These are phyloP conservation scores for Chymomyza costata DNA, from an alignment of 1,140 invertebrate species.

Conservation along the genomic window DNA sequence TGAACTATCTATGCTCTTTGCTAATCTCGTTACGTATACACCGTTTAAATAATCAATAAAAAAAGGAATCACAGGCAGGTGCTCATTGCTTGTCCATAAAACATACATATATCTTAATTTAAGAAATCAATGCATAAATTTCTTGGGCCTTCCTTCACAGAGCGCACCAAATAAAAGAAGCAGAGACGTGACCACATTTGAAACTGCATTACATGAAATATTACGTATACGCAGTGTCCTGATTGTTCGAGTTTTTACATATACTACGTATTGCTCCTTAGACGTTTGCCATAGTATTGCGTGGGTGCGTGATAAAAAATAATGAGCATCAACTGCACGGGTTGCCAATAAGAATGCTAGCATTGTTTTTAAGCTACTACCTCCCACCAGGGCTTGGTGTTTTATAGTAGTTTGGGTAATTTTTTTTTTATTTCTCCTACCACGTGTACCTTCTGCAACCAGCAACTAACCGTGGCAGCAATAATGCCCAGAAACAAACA, in stretches of 20 bases:
- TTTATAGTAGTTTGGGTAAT: too few relatives aligned
- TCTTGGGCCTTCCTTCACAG: constrained; percentile 1
- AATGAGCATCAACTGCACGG: constrained; percentile 44
- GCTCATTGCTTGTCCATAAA: too few relatives aligned
- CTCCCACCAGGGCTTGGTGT: constrained; percentile 8
- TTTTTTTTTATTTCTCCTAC: too few relatives aligned
- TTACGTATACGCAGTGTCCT: constrained; percentile 52
- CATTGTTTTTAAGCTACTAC: constrained; percentile 41
- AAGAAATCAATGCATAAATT: constrained; percentile 62
- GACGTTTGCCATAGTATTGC: too few relatives aligned
- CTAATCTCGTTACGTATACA: too few relatives aligned
- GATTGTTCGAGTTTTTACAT: too few relatives aligned
- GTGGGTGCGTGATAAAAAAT: constrained; percentile 43
- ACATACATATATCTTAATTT: constrained; percentile 42
- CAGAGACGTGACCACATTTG: constrained; percentile 24
- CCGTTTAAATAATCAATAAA: too few relatives aligned
- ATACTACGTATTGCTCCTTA: too few relatives aligned
- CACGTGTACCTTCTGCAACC: too few relatives aligned
- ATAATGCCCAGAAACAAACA: too few relatives aligned
- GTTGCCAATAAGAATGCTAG: constrained; percentile 43
- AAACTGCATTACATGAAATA: constrained; percentile 51
- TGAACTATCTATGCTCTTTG: not conserved
- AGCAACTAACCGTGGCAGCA: constrained; percentile 4
- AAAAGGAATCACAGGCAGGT: too few relatives aligned
- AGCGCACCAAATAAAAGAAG: constrained; percentile 7